Evolutionary conservation across 92 coral and sea anemone genomes (phyloP).

Genomic region (Anthopleura xanthogrammica): DNA sequence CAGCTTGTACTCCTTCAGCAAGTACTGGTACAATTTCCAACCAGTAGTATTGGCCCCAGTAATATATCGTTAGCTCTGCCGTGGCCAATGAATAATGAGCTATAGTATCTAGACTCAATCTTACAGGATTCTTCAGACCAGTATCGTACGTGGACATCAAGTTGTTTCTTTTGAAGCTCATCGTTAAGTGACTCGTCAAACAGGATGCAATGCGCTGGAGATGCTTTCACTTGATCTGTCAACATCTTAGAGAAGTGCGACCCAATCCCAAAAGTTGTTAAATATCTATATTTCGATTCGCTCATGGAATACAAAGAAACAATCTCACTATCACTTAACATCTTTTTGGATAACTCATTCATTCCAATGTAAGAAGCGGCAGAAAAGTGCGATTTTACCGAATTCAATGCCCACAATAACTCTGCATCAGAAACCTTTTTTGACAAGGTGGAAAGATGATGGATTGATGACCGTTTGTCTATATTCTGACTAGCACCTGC

Average conservation of each 20-base stretch:
- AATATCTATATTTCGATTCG: constrained; percentile 46
- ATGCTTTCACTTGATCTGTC: constrained; percentile 16
- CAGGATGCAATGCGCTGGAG: constrained; percentile 32
- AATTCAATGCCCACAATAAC: constrained; percentile 53
- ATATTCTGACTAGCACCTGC: too few relatives aligned
- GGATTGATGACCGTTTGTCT: background rate
- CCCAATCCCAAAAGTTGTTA: constrained; percentile 57
- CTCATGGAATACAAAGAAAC: constrained; percentile 46
- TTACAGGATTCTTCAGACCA: too few relatives aligned
- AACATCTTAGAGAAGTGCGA: constrained; percentile 45
- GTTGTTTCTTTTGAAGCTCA: constrained; percentile 27
- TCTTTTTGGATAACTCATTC: constrained; percentile 43
- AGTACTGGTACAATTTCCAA: constrained; percentile 53
- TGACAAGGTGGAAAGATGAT: constrained; percentile 33
- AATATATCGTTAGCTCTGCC: too few relatives aligned
- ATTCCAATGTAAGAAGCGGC: constrained; percentile 50
- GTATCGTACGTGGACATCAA: too few relatives aligned
- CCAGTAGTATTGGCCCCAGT: constrained; percentile 51
- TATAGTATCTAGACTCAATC: too few relatives aligned
- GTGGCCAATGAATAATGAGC: too few relatives aligned
- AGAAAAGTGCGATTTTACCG: constrained; percentile 54
- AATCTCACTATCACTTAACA: constrained; percentile 58
- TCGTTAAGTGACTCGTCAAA: constrained; percentile 57
- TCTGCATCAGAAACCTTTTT: constrained; percentile 59
- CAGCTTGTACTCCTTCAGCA: constrained; percentile 27